Evolutionary conservation across 2,113 vertebrate genomes (phyloP).

Genomic region (Meriones unguiculatus): DNA sequence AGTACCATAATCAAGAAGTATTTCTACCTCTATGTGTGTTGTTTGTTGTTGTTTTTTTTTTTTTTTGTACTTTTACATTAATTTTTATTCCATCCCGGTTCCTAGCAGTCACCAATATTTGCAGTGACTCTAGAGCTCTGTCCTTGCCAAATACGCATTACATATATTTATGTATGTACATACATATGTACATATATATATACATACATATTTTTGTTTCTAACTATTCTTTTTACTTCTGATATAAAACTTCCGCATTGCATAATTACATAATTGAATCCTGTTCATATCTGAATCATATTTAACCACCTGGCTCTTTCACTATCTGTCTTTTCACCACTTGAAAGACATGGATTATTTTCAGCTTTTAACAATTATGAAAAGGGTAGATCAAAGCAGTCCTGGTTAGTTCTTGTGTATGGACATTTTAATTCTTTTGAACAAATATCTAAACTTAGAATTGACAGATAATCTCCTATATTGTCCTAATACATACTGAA

Average conservation of each 20-base stretch:
- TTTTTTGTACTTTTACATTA: neutral
- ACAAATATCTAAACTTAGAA: neutral
- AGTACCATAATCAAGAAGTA: neutral
- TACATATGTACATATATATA: neutral
- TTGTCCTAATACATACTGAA: neutral
- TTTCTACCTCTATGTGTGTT: neutral
- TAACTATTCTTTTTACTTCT: neutral
- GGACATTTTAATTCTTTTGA: neutral
- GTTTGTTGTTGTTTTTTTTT: conserved; percentile 30
- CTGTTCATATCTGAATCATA: neutral
- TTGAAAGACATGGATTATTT: neutral
- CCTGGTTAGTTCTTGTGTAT: neutral
- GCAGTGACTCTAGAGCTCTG: neutral
- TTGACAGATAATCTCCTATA: no score
- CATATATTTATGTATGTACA: neutral
- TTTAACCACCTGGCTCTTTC: neutral
- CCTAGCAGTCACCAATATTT: neutral
- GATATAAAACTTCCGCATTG: neutral
- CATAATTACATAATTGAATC: neutral
- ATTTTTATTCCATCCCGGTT: no score
- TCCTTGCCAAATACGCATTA: neutral
- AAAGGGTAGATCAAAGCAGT: neutral
- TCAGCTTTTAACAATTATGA: neutral
- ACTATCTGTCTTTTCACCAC: neutral
- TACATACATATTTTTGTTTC: neutral